Conservation (phyloP, 2,113 vertebrate species). For the Lepus europaeus region DNA sequence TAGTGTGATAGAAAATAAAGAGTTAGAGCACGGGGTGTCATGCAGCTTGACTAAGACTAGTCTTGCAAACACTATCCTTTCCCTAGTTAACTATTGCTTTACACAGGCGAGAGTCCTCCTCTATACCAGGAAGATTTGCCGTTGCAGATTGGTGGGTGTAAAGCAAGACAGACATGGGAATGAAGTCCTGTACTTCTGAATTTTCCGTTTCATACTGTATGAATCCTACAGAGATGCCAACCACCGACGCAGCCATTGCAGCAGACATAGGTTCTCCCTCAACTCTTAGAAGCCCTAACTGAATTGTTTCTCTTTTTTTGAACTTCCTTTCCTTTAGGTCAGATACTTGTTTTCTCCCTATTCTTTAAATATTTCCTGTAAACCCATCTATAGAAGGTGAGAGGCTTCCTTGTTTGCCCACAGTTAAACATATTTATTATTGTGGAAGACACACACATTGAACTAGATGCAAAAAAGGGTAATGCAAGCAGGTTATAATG, state of each 20-base stretch:
- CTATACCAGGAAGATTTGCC: background rate
- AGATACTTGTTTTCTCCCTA: background rate
- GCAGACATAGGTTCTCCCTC: background rate
- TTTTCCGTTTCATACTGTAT: background rate
- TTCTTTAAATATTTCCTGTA: constrained; percentile 1
- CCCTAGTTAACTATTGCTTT: background rate
- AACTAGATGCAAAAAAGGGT: background rate
- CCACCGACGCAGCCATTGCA: background rate
- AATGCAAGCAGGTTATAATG: background rate
- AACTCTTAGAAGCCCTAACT: background rate
- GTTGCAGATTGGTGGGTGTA: background rate
- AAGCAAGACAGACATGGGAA: background rate
- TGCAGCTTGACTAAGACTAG: background rate
- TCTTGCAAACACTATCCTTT: background rate
- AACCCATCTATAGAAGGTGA: background rate
- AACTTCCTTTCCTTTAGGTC: background rate
- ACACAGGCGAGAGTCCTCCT: background rate
- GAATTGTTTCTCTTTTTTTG: constrained; percentile 1
- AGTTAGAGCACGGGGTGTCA: background rate
- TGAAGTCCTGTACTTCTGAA: background rate
- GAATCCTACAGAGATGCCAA: background rate
- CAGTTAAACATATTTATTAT: constrained; percentile 20
- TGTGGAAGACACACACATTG: background rate
- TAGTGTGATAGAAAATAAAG: background rate
- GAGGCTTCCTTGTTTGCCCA: background rate